Evolutionary conservation across 2,113 vertebrate species (phyloP), one percentile per base, ranked within the genome.

Genomic region (Eptatretus burgeri): DNA sequence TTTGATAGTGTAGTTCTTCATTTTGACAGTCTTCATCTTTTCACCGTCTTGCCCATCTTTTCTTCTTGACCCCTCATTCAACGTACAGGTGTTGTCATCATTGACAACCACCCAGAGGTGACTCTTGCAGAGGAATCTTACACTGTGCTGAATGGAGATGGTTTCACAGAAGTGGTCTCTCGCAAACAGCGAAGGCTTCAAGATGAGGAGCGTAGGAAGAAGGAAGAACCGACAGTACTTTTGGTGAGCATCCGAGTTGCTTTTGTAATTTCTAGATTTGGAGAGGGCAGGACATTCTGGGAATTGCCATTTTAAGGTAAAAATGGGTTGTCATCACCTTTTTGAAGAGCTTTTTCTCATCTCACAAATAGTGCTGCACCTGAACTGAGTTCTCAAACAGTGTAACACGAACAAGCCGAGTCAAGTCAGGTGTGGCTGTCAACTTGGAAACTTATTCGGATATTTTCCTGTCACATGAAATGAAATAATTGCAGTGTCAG

Each of bases 61-160:
- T 2, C 16, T 5, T 13, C 14, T 13, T 52, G 11, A 18, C 14
- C 14, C 27, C 27, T 19, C 5, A 8, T 52, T 13, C 11, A n/a
- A 64, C 51, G 11, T 16, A 5, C 51, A 66, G 65, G 65, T 62
- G 65, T 66, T n/a, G 65, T 66, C 52, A 62, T 66, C 49, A 51
- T 66, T 62, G 65, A 66, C 51, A 50, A 66, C 62, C 65, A 62
- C 12, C 65, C 65, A 27, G 19, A 52, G 17, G 65, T 50, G 53
- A 51, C 49, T 51, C 64, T 41, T 41, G 27, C 27, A 41, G 27
- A 41, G 27, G 27, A 41, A 41, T 41, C 27, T 41, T 41, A 5
- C 27, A 41, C 27, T 41, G 27, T 41, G 27, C 27, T 41, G 27
- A 41, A 41, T 41, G 27, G 27, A 41, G 27, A 41, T 41, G 65